Percentiles rank a stretch among this genome's conserved stretches.
Conservation (phyloP, 2,888 invertebrate genomes). For the Metalampra italica region DNA sequence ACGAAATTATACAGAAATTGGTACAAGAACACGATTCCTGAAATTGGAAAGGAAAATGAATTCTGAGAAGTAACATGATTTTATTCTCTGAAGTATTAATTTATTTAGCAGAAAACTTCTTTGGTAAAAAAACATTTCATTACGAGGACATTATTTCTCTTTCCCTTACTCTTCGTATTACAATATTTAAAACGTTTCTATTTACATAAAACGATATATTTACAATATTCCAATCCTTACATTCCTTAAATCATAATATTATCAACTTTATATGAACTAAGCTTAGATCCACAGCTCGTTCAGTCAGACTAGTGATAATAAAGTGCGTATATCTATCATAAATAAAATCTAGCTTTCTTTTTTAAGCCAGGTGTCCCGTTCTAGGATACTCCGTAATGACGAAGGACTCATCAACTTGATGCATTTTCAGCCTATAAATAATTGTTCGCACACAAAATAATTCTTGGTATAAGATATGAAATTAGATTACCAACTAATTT, state of each 20-base stretch:
- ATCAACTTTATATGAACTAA: not conserved
- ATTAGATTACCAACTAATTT: too few relatives aligned
- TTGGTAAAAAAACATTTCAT: slow-evolving; percentile 6
- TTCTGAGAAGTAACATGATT: not conserved
- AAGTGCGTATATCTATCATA: not conserved
- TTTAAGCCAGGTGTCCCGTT: too few relatives aligned
- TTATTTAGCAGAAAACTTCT: slow-evolving; percentile 1
- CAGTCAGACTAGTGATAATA: not conserved
- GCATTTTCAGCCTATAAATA: too few relatives aligned
- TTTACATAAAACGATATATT: not conserved
- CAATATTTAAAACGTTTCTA: not conserved
- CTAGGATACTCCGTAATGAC: too few relatives aligned
- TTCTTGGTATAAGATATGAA: too few relatives aligned
- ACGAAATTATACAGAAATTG: slow-evolving; percentile 10
- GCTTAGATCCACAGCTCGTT: not conserved
- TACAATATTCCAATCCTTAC: not conserved
- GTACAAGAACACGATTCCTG: not conserved
- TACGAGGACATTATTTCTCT: not conserved
- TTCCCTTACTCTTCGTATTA: not conserved
- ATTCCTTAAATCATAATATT: not conserved
- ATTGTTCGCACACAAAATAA: too few relatives aligned
- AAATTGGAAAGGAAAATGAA: not conserved
- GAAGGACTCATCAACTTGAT: too few relatives aligned
- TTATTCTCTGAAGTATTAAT: not conserved
- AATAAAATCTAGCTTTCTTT: not conserved